Conservation (phyloP, 2,113 vertebrate genomes). For the Pycnonotus jocosus region DNA sequence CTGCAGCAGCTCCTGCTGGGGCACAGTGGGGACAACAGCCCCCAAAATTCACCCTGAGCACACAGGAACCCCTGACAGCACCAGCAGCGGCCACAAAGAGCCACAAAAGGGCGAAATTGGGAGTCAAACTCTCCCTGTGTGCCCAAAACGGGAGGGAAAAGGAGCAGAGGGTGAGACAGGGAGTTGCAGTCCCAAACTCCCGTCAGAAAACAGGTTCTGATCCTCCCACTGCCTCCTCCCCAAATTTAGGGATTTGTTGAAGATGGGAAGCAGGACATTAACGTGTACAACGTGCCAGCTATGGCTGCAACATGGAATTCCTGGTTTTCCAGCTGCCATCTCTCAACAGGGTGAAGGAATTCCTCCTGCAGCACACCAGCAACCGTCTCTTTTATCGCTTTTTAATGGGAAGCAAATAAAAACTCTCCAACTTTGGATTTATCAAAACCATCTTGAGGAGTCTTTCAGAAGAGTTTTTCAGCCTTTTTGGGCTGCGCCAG, state of each 20-base stretch:
- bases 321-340: background rate
- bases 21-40: rapidly evolving
- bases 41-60: rapidly evolving
- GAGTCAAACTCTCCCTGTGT: rapidly evolving
- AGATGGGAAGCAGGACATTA: background rate
- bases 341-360: background rate
- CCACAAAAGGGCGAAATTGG: background rate
- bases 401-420: conserved; percentile 13
- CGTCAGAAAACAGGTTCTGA: background rate
- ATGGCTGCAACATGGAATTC: background rate
- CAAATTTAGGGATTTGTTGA: background rate
- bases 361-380: background rate
- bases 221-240: background rate
- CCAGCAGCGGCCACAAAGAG: background rate
- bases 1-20: background rate
- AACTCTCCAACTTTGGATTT: background rate
- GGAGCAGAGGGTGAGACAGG: rapidly evolving
- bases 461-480: background rate
- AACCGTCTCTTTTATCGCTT: background rate
- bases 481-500: background rate
- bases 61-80: background rate
- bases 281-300: background rate
- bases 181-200: rapidly evolving
- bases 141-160: background rate
- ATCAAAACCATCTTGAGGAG: background rate